Percentiles rank a stretch among this genome's conserved stretches.
Conservation (phyloP, 2,888 invertebrate species). For the Chrysolina americana region DNA sequence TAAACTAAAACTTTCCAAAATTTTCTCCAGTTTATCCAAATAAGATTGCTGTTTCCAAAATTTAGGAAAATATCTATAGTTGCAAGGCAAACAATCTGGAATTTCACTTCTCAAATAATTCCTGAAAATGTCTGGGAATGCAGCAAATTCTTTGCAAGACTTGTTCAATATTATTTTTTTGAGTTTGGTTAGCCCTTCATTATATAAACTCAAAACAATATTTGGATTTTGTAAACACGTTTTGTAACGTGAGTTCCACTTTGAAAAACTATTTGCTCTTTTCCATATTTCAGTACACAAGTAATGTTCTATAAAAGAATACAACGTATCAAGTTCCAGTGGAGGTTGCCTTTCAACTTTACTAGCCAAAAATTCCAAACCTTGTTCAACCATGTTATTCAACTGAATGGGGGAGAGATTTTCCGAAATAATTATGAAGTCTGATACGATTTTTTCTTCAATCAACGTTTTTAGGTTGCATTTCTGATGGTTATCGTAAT, state of each 20-base stretch:
- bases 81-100: constrained; percentile 75
- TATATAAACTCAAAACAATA: constrained; percentile 77
- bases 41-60: constrained; percentile 74
- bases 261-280: constrained; percentile 69
- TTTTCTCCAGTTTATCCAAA: constrained; percentile 70
- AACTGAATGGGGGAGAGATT: constrained; percentile 51
- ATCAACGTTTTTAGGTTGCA: constrained; percentile 52
- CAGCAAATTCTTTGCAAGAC: constrained; percentile 74
- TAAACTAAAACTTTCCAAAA: constrained; percentile 74
- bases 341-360: constrained; percentile 71
- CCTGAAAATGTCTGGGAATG: constrained; percentile 78
- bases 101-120: constrained; percentile 70
- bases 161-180: constrained; percentile 75
- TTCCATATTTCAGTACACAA: constrained; percentile 78
- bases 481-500: constrained; percentile 44
- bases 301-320: constrained; percentile 73
- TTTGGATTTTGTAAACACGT: constrained; percentile 72
- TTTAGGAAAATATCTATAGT: constrained; percentile 78
- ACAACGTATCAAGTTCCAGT: constrained; percentile 74
- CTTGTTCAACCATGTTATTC: constrained; percentile 57
- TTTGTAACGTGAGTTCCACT: constrained; percentile 68
- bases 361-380: constrained; percentile 71
- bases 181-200: constrained; percentile 77
- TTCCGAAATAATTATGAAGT: constrained; percentile 57
- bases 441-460: constrained; percentile 56